phyloP scores from a whole-genome alignment of 2,113 vertebrate species.

The Geococcyx californianus region DNA sequence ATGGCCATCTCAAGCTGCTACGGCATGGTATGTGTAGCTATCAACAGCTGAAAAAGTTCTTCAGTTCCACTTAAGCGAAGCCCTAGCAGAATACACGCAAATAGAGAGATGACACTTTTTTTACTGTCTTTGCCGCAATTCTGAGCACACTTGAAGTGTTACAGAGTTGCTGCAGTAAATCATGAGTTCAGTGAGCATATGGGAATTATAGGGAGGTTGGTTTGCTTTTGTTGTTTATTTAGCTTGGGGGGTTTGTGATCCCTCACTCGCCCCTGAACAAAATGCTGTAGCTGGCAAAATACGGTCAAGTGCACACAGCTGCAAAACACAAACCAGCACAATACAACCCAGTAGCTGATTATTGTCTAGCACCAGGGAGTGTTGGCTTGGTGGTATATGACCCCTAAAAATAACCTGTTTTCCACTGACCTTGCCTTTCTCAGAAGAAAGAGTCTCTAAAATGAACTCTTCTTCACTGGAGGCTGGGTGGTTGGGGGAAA shows the following conservation, averaged over 20 bases:
- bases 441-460: slow-evolving; percentile 37
- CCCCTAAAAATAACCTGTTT: slow-evolving; percentile 58
- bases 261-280: slow-evolving; percentile 65
- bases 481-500: neutral
- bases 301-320: slow-evolving; percentile 74
- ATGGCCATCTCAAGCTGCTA: neutral
- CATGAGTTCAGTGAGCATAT: slow-evolving; percentile 13
- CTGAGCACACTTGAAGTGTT: slow-evolving; percentile 41
- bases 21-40: neutral
- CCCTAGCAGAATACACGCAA: neutral
- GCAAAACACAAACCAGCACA: slow-evolving; percentile 61
- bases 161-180: slow-evolving; percentile 34
- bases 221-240: slow-evolving; percentile 70
- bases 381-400: neutral
- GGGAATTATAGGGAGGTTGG: slow-evolving; percentile 63
- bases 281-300: slow-evolving; percentile 68
- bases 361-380: slow-evolving; percentile 39
- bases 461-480: neutral
- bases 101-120: neutral
- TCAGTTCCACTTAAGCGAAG: neutral
- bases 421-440: slow-evolving; percentile 21
- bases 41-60: neutral
- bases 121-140: neutral
- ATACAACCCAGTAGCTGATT: slow-evolving; percentile 61
- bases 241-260: slow-evolving; percentile 62